These are phyloP conservation scores for Urechis unicinctus DNA, from an alignment of 2,888 invertebrate genomes.

Conservation along the genomic window DNA sequence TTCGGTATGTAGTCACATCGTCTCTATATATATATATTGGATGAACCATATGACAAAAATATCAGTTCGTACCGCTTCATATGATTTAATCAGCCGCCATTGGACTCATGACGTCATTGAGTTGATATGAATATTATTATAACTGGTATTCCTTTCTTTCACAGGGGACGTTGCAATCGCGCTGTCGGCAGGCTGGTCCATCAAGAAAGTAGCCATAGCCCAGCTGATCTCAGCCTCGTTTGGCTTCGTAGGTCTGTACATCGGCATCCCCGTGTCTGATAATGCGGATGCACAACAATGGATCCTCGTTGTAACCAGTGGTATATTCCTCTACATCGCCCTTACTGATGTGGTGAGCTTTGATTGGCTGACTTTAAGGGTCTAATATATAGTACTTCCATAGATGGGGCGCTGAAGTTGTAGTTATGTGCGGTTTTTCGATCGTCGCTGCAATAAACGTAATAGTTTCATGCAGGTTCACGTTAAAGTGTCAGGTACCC, in stretches of 20 bases:
- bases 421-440: too few species aligned
- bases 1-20: constrained; percentile 3
- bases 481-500: too few species aligned
- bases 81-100: too few species aligned
- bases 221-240: constrained; percentile 52
- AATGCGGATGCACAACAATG: constrained; percentile 36
- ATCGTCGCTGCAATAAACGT: too few species aligned
- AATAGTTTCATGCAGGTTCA: too few species aligned
- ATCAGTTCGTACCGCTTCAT: too few species aligned
- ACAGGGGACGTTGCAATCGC: constrained; percentile 54
- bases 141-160: neutral
- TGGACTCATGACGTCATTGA: too few species aligned
- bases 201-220: constrained; percentile 44
- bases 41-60: too few species aligned
- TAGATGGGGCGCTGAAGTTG: too few species aligned
- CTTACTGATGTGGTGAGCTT: constrained; percentile 53
- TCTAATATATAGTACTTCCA: too few species aligned
- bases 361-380: too few species aligned
- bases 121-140: neutral
- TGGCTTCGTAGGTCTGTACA: constrained; percentile 51
- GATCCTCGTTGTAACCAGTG: constrained; percentile 53
- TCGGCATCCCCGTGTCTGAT: constrained; percentile 46
- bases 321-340: constrained; percentile 54
- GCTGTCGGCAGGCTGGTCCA: constrained; percentile 48
- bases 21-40: too few species aligned